A percentile compares a stretch with the other conserved stretches of the same genome.
Conservation (phyloP, 2,113 vertebrate species). For the Ochotona curzoniae region DNA sequence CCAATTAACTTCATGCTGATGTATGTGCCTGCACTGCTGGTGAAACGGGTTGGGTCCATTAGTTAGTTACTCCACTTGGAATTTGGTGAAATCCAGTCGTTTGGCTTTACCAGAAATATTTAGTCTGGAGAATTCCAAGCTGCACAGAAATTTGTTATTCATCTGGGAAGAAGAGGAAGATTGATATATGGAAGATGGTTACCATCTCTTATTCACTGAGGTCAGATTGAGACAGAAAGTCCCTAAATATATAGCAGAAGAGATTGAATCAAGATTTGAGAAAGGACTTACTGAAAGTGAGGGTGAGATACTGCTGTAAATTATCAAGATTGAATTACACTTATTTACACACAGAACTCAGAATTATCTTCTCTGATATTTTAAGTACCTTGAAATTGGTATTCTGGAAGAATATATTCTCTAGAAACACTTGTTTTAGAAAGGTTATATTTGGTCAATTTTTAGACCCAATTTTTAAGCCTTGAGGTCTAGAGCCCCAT, state of each 20-base stretch:
- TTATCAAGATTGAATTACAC: conserved; percentile 50
- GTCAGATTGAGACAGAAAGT: conserved; percentile 49
- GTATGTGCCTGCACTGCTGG: neutral
- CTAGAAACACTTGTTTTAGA: conserved; percentile 48
- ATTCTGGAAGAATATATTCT: neutral
- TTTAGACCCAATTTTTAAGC: conserved; percentile 19
- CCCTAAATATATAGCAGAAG: conserved; percentile 50
- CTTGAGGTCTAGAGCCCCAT: neutral
- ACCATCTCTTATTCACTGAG: conserved; percentile 47
- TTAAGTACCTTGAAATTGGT: conserved; percentile 3
- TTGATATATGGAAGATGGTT: conserved; percentile 52
- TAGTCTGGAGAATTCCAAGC: conserved; percentile 2
- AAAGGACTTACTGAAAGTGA: conserved; percentile 46
- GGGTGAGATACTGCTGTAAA: conserved; percentile 47
- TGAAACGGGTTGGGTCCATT: neutral
- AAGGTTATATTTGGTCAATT: conserved; percentile 31
- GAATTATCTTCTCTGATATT: conserved; percentile 3
- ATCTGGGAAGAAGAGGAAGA: neutral
- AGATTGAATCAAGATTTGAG: conserved; percentile 54
- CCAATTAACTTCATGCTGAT: neutral
- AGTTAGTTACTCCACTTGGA: conserved; percentile 23
- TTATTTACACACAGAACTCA: conserved; percentile 52
- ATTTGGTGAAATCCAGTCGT: conserved; percentile 33
- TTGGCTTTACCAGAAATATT: conserved; percentile 27
- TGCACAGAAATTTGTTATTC: conserved; percentile 64